Evolutionary conservation across 2,797 vertebrate genomes (phyloP).

Genomic region (Galaxias olidus): DNA sequence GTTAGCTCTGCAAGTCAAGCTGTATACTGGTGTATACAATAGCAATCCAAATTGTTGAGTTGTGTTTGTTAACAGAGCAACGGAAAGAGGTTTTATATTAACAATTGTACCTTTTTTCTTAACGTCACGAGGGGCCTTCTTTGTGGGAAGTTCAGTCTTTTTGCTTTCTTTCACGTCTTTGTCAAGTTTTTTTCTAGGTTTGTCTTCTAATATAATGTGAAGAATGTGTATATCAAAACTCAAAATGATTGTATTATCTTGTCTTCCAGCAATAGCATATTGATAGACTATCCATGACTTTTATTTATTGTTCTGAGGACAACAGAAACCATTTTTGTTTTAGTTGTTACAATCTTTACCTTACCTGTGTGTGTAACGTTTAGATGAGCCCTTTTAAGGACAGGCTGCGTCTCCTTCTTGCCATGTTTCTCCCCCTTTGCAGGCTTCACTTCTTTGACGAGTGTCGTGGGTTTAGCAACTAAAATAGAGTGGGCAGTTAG

Average conservation of each 20-base stretch:
- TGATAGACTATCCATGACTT: too few relatives aligned
- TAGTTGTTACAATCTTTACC: neutral
- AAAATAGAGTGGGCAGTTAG: conserved; percentile 10
- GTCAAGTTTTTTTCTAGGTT: neutral
- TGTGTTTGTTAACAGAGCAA: too few relatives aligned
- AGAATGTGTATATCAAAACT: too few relatives aligned
- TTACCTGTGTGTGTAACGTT: conserved; percentile 44
- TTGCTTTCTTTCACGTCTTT: conserved; percentile 3
- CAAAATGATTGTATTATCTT: too few relatives aligned
- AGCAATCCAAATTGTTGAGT: too few relatives aligned
- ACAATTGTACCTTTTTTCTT: too few relatives aligned
- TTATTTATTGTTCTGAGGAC: too few relatives aligned
- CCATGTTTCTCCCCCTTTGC: neutral
- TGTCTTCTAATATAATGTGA: neutral
- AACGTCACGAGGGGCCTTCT: too few relatives aligned
- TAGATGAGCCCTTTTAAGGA: conserved; percentile 39
- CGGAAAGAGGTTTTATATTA: too few relatives aligned
- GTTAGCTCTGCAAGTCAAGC: too few relatives aligned
- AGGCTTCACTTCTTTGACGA: conserved; percentile 25
- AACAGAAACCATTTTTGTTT: neutral
- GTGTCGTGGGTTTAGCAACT: conserved; percentile 39
- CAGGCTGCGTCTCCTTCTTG: conserved; percentile 21
- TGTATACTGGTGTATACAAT: too few relatives aligned
- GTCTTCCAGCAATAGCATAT: too few relatives aligned
- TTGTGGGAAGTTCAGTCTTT: neutral